phyloP scores from a whole-genome alignment of 64 coral and sea anemone species.

The Dendrophyllia cribrosa region DNA sequence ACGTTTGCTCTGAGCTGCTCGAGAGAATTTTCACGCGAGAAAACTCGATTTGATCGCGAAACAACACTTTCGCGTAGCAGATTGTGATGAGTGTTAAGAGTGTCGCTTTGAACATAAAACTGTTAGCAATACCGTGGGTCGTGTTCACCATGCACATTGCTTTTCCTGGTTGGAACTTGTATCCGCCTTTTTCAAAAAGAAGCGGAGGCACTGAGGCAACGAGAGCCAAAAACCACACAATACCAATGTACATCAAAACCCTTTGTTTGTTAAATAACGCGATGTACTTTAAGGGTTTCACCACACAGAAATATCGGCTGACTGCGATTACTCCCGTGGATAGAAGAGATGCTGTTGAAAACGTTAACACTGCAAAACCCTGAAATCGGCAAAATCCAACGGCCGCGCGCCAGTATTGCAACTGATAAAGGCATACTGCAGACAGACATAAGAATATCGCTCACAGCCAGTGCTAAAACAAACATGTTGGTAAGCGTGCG shows the following conservation, averaged over 20 bases:
- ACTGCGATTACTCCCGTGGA: slow-evolving; percentile 39
- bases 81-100: background rate
- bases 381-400: slow-evolving; percentile 23
- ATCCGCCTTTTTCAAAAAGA: slow-evolving; percentile 33
- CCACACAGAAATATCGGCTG: slow-evolving; percentile 62
- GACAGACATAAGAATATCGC: background rate
- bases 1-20: slow-evolving; percentile 63
- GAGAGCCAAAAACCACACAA: slow-evolving; percentile 17
- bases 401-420: slow-evolving; percentile 23
- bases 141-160: slow-evolving; percentile 71
- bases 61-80: slow-evolving; percentile 70
- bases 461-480: background rate
- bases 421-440: slow-evolving; percentile 17
- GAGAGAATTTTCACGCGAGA: background rate
- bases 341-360: background rate
- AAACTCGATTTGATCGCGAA: slow-evolving; percentile 41
- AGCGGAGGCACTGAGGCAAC: slow-evolving; percentile 63
- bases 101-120: no score
- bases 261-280: slow-evolving; percentile 22
- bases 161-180: slow-evolving; percentile 74
- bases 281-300: slow-evolving; percentile 17
- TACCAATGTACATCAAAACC: slow-evolving; percentile 21
- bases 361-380: slow-evolving; percentile 38
- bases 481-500: slow-evolving; percentile 1
- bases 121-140: no score